Conservation (phyloP, 2,888 invertebrate genomes). For the Aspidapion aeneum region DNA sequence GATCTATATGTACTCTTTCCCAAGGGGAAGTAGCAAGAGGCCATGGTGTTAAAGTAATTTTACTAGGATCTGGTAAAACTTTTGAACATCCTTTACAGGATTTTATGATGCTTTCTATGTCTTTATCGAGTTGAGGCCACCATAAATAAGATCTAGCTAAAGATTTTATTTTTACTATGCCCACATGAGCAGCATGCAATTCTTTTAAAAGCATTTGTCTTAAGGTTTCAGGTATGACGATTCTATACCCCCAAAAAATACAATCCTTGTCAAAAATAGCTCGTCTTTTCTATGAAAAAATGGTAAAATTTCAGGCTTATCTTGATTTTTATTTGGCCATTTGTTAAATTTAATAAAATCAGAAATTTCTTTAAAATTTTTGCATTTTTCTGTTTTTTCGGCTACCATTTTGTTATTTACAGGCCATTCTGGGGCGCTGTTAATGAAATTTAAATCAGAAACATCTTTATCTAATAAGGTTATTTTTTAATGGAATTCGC, state of each 20-base stretch:
- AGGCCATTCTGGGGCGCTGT: too few species aligned
- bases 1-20: slow-evolving; percentile 29
- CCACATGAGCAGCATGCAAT: slow-evolving; percentile 30
- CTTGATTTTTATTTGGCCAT: neutral
- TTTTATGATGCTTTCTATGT: slow-evolving; percentile 30
- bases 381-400: too few species aligned
- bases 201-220: slow-evolving; percentile 24
- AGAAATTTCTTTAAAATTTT: too few species aligned
- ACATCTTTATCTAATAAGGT: too few species aligned
- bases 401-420: too few species aligned
- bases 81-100: slow-evolving; percentile 26
- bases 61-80: slow-evolving; percentile 18
- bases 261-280: slow-evolving; percentile 19
- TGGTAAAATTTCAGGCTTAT: neutral
- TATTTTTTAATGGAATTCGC: too few species aligned
- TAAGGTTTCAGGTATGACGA: slow-evolving; percentile 30
- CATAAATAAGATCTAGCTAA: slow-evolving; percentile 30
- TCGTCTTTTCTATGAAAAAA: slow-evolving; percentile 14
- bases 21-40: slow-evolving; percentile 20
- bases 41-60: slow-evolving; percentile 24
- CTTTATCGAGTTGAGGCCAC: slow-evolving; percentile 29
- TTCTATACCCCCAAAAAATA: slow-evolving; percentile 30
- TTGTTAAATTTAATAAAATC: neutral
- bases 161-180: too few species aligned
- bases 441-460: too few species aligned